Evolutionary conservation across 2,888 invertebrate genomes (phyloP).

Genomic region (Sarcophaga carnaria): DNA sequence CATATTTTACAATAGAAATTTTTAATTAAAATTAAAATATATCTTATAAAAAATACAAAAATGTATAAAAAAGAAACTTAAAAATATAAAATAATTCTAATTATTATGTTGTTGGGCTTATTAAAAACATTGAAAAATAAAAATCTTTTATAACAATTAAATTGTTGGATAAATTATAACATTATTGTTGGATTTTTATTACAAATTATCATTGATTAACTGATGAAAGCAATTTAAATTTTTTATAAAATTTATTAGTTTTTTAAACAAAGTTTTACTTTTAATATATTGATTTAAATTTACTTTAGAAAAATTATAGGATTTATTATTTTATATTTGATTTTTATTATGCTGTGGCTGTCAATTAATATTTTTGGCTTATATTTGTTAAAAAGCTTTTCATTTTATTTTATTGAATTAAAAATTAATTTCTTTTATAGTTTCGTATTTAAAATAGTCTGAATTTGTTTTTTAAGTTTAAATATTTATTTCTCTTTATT

Average conservation of each 20-base stretch:
- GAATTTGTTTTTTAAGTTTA: not conserved
- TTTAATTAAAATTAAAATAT: conserved; percentile 18
- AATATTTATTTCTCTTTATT: not conserved
- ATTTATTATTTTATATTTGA: conserved; percentile 12
- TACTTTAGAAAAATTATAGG: conserved; percentile 26
- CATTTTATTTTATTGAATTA: conserved; percentile 12
- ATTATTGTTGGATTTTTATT: conserved; percentile 18
- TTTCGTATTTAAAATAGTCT: conserved; percentile 14
- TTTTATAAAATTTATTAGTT: conserved; percentile 27
- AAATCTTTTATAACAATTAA: conserved; percentile 30
- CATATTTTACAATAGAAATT: conserved; percentile 57
- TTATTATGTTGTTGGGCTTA: conserved; percentile 28
- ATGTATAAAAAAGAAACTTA: conserved; percentile 47
- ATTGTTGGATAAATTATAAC: conserved; percentile 34
- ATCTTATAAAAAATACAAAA: conserved; percentile 18
- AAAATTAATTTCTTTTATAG: not conserved
- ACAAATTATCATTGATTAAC: too few species aligned
- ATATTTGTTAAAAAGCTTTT: conserved; percentile 64
- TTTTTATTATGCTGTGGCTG: conserved; percentile 20
- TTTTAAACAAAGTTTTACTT: not conserved
- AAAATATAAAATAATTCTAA: conserved; percentile 51
- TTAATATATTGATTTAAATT: conserved; percentile 15
- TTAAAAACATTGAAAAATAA: too few species aligned
- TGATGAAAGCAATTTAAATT: conserved; percentile 48
- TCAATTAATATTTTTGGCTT: conserved; percentile 65